Evolutionary conservation across 2,113 vertebrate genomes (phyloP).

Genomic region (Callopanchax toddi): DNA sequence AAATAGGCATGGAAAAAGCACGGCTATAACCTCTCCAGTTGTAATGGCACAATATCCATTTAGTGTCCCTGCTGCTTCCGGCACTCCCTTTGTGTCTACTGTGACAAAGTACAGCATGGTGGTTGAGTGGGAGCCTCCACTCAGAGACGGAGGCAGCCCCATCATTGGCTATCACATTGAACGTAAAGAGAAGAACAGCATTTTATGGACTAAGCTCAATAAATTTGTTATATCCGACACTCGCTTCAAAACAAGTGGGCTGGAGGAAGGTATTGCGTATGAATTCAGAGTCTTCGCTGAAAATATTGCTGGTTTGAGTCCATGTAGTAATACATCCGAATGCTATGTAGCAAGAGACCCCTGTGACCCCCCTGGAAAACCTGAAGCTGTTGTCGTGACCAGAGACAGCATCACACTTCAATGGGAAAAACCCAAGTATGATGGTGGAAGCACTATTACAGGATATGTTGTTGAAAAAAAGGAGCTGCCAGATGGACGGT

Average conservation of each 20-base stretch:
- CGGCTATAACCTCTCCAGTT: constrained; percentile 86
- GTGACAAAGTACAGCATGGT: constrained; percentile 93
- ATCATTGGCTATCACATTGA: constrained; percentile 94
- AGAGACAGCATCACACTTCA: constrained; percentile 90
- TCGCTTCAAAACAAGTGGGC: constrained; percentile 90
- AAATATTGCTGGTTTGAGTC: constrained; percentile 93
- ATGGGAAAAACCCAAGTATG: constrained; percentile 93
- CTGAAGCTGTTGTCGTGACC: constrained; percentile 92
- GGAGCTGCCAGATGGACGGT: constrained; percentile 92
- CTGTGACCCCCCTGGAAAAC: constrained; percentile 92
- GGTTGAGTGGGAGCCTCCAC: constrained; percentile 92
- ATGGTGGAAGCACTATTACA: constrained; percentile 95
- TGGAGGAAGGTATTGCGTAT: constrained; percentile 96
- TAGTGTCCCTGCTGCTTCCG: constrained; percentile 89
- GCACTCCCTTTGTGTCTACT: constrained; percentile 87
- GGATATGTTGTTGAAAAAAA: constrained; percentile 95
- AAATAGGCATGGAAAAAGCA: constrained; percentile 95
- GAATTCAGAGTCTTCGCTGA: constrained; percentile 96
- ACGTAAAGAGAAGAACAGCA: constrained; percentile 97
- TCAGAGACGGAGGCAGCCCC: constrained; percentile 92
- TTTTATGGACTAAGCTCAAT: constrained; percentile 96
- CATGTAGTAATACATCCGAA: constrained; percentile 91
- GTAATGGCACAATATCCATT: constrained; percentile 93
- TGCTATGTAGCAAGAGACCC: constrained; percentile 91
- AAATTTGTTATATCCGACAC: constrained; percentile 89